Percentiles rank a stretch among this genome's conserved stretches.
These are phyloP conservation scores for Montipora capricornis DNA, from an alignment of 64 coral and sea anemone species.

Conservation along the genomic window DNA sequence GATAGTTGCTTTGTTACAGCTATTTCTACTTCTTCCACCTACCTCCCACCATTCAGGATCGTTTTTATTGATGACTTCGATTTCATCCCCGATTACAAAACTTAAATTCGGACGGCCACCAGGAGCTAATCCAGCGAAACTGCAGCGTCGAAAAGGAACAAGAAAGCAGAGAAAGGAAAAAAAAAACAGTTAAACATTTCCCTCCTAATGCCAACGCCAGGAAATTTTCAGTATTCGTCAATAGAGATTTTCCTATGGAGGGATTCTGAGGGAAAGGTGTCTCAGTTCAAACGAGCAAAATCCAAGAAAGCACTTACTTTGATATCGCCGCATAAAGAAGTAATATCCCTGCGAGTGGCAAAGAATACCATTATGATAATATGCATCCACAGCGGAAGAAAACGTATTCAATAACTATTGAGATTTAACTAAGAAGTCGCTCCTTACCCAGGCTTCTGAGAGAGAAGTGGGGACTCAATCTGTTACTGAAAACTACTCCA, in stretches of 20 bases:
- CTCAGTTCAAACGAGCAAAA: too few species aligned
- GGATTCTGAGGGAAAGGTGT: too few species aligned
- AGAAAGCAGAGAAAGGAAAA: background rate
- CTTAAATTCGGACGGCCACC: slow-evolving; percentile 54
- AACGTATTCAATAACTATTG: too few species aligned
- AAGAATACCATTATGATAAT: background rate
- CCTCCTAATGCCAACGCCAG: too few species aligned
- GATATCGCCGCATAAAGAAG: slow-evolving; percentile 15
- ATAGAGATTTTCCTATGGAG: too few species aligned
- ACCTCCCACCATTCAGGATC: slow-evolving; percentile 94
- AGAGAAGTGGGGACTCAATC: too few species aligned
- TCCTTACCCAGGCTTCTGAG: too few species aligned
- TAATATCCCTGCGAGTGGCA: background rate
- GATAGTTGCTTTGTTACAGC: too few species aligned
- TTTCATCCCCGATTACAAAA: slow-evolving; percentile 75
- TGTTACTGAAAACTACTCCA: too few species aligned
- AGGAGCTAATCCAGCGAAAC: slow-evolving; percentile 82
- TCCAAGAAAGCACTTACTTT: slow-evolving; percentile 6
- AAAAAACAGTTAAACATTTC: background rate
- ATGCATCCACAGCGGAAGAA: too few species aligned
- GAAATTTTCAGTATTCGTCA: too few species aligned
- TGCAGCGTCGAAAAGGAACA: background rate
- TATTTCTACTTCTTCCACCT: background rate
- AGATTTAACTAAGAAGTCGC: too few species aligned
- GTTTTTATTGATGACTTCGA: slow-evolving; percentile 63